These are phyloP conservation scores for Tragelaphus scriptus DNA, from an alignment of 2,113 vertebrate species.

Conservation along the genomic window DNA sequence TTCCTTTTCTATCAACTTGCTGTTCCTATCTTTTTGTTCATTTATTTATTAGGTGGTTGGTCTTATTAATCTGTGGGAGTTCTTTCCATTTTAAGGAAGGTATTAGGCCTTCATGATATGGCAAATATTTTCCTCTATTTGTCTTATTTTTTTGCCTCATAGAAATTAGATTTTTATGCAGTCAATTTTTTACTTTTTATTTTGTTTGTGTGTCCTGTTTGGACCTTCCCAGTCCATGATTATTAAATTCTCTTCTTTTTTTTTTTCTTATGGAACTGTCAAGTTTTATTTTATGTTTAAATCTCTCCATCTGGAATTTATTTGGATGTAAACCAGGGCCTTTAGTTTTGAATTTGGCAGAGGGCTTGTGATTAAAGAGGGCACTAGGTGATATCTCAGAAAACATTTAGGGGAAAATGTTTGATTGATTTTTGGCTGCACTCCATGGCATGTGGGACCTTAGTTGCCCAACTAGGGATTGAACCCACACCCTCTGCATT, in stretches of 20 bases:
- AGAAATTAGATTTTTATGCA: neutral
- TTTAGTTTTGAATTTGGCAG: neutral
- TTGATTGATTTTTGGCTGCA: neutral
- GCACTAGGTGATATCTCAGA: neutral
- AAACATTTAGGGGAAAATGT: neutral
- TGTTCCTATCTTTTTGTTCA: neutral
- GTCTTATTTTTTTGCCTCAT: neutral
- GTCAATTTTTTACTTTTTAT: neutral
- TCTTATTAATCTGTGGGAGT: neutral
- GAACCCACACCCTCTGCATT: neutral
- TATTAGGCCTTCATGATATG: neutral
- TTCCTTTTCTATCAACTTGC: neutral
- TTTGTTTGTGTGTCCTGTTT: neutral
- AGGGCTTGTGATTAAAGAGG: neutral
- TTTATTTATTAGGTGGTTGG: neutral
- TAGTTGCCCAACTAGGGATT: neutral
- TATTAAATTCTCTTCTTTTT: neutral
- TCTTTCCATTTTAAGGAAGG: neutral
- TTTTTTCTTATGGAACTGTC: neutral
- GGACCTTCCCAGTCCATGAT: neutral
- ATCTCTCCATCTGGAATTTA: neutral
- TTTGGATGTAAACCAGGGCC: neutral
- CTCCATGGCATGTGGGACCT: neutral
- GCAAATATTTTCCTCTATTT: neutral
- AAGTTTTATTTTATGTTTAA: neutral